Conservation (phyloP, 2,113 vertebrate species). For the Paramisgurnus dabryanus region DNA sequence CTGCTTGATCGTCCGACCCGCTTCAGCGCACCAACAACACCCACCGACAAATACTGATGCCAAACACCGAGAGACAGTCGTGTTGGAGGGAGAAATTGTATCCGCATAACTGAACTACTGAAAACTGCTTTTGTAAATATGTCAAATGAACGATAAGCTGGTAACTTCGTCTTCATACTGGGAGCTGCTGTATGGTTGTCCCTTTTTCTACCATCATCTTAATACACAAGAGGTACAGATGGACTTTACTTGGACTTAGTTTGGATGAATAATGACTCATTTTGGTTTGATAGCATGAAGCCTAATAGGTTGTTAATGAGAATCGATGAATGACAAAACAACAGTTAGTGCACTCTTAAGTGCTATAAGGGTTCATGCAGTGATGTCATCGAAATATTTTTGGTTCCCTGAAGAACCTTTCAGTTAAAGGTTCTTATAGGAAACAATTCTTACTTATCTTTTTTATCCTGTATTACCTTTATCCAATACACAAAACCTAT, state of each 20-base stretch:
- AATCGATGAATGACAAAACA: slow-evolving; percentile 5
- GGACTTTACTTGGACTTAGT: slow-evolving; percentile 11
- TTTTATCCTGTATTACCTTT: no score
- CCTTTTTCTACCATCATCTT: neutral
- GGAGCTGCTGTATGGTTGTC: neutral
- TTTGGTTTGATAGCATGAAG: slow-evolving; percentile 9
- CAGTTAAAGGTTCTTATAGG: no score
- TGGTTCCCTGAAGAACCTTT: no score
- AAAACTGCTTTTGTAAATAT: slow-evolving; percentile 38
- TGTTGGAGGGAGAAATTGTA: slow-evolving; percentile 79
- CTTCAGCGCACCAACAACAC: neutral
- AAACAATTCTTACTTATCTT: no score
- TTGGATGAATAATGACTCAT: slow-evolving; percentile 6
- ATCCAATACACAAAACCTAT: no score
- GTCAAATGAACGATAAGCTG: neutral
- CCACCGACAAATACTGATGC: slow-evolving; percentile 11
- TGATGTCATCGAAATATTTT: no score
- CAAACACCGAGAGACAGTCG: slow-evolving; percentile 65
- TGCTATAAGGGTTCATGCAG: no score
- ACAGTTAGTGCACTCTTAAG: neutral
- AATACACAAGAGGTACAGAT: neutral
- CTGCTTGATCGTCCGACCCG: slow-evolving; percentile 72
- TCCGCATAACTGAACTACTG: slow-evolving; percentile 75
- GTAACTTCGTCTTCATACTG: neutral
- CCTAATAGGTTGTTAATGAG: slow-evolving; percentile 6